Evolutionary conservation across 2,888 invertebrate genomes (phyloP).

Genomic region (Amaurobius ferox): DNA sequence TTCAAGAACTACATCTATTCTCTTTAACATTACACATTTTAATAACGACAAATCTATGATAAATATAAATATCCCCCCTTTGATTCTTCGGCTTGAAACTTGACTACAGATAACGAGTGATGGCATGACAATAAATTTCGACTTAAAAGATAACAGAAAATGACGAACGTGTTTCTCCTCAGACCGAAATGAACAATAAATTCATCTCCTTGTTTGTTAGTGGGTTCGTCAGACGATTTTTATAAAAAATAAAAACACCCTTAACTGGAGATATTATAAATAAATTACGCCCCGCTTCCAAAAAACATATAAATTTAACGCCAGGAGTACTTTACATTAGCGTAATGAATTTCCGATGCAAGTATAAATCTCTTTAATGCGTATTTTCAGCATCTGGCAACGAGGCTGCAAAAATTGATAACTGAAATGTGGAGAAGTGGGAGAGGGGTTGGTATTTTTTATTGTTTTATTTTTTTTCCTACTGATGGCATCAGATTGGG

Average conservation of each 20-base stretch:
- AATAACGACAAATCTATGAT: too few relatives aligned
- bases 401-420: constrained; percentile 63
- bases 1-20: too few relatives aligned
- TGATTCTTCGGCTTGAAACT: too few relatives aligned
- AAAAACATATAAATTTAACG: constrained; percentile 32
- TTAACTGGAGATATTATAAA: neutral
- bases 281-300: neutral
- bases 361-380: constrained; percentile 68
- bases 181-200: constrained; percentile 29
- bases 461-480: too few relatives aligned
- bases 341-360: constrained; percentile 67
- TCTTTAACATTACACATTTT: too few relatives aligned
- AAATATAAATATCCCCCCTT: too few relatives aligned
- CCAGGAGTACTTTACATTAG: constrained; percentile 49
- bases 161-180: too few relatives aligned
- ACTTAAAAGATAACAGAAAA: too few relatives aligned
- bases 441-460: neutral
- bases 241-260: constrained; percentile 9
- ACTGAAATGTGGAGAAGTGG: constrained; percentile 10
- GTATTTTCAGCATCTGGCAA: constrained; percentile 39
- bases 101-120: too few relatives aligned
- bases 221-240: constrained; percentile 24
- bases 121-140: too few relatives aligned
- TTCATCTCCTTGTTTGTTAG: constrained; percentile 47
- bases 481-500: too few relatives aligned